Conservation (phyloP, 1,140 invertebrate genomes). For the Cotesia chilonis region DNA sequence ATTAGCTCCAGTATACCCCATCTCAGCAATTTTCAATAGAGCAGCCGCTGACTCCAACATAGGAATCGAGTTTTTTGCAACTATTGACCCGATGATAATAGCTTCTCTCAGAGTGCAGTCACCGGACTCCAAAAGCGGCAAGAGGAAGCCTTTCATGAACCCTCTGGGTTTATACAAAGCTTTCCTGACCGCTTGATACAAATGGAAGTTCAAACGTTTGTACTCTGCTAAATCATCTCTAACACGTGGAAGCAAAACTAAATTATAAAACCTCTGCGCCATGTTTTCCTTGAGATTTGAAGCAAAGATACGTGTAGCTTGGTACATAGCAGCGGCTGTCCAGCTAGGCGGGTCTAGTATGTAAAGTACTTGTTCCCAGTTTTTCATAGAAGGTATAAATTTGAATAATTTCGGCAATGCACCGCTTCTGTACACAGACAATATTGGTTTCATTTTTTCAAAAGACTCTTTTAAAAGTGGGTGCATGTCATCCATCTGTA, state of each 20-base stretch:
- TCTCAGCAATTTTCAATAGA: constrained; percentile 94
- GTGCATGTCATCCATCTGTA: constrained; percentile 82
- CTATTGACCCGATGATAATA: constrained; percentile 91
- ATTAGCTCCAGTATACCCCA: constrained; percentile 97
- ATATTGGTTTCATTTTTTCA: constrained; percentile 85
- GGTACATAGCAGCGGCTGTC: constrained; percentile 96
- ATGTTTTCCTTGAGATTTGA: constrained; percentile 96
- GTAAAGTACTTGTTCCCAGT: constrained; percentile 97
- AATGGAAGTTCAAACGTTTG: constrained; percentile 95
- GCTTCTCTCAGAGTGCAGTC: constrained; percentile 95
- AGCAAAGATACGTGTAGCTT: constrained; percentile 93
- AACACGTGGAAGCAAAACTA: constrained; percentile 90
- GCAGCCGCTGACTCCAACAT: constrained; percentile 96
- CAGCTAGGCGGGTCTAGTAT: constrained; percentile 84
- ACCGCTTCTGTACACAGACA: constrained; percentile 91
- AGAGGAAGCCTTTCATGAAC: constrained; percentile 98
- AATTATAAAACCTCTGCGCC: constrained; percentile 96
- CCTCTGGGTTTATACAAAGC: constrained; percentile 95
- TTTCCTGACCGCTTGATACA: constrained; percentile 94
- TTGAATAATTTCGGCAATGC: constrained; percentile 99
- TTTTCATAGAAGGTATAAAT: constrained; percentile 88
- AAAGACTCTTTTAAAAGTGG: constrained; percentile 83
- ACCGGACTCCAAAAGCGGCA: constrained; percentile 91
- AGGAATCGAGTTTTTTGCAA: constrained; percentile 92
- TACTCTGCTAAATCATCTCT: constrained; percentile 96